phyloP scores from a whole-genome alignment of 2,797 vertebrate species.

The Silurus lanzhouensis region DNA sequence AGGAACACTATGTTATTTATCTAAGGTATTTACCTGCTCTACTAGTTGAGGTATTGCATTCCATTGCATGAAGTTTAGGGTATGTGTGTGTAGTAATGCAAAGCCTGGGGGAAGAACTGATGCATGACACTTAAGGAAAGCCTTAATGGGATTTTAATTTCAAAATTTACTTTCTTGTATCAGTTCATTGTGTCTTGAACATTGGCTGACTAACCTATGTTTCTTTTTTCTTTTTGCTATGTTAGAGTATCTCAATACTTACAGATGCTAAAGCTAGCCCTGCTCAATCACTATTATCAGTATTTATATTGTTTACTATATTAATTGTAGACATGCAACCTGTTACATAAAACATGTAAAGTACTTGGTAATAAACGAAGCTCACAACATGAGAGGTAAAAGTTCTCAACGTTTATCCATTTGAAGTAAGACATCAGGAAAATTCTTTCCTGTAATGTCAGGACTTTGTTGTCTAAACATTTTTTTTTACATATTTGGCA shows the following conservation, averaged over 20 bases:
- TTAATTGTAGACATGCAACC: neutral
- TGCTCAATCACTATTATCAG: neutral
- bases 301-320: neutral
- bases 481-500: neutral
- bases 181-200: neutral
- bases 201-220: neutral
- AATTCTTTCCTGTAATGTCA: neutral
- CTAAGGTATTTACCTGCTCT: neutral
- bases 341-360: too few relatives aligned
- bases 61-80: slow-evolving; percentile 5
- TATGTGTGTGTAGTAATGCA: neutral
- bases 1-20: neutral
- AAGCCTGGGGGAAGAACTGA: neutral
- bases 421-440: neutral
- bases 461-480: neutral
- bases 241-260: neutral
- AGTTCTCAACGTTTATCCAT: neutral
- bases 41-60: slow-evolving; percentile 17
- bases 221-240: neutral
- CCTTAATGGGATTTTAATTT: neutral
- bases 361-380: neutral
- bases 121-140: neutral
- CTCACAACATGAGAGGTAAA: neutral
- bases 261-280: neutral
- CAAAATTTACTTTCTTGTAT: neutral